phyloP scores from a whole-genome alignment of 2,888 invertebrate species.

The Epirrhoe tristata region DNA sequence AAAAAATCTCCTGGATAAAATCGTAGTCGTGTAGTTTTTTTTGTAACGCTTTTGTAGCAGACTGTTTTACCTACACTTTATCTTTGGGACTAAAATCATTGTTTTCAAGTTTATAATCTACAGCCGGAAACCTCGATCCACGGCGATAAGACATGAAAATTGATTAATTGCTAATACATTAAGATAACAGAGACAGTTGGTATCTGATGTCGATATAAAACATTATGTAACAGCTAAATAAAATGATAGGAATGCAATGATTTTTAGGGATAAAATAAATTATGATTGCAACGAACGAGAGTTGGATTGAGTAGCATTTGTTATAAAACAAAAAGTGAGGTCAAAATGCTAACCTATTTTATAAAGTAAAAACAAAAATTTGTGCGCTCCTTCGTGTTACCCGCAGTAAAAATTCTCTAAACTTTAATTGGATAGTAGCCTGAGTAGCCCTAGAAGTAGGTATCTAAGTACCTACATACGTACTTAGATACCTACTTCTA shows the following conservation, averaged over 20 bases:
- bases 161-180: slow-evolving; percentile 63
- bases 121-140: slow-evolving; percentile 37
- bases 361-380: too few relatives aligned
- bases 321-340: too few relatives aligned
- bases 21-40: neutral
- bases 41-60: neutral
- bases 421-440: too few relatives aligned
- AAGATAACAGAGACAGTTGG: slow-evolving; percentile 55
- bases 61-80: neutral
- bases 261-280: slow-evolving; percentile 37
- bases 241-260: slow-evolving; percentile 52
- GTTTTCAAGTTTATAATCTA: slow-evolving; percentile 3
- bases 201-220: slow-evolving; percentile 52
- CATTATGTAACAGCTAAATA: slow-evolving; percentile 44
- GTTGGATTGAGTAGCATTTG: too few relatives aligned
- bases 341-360: too few relatives aligned
- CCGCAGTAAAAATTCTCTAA: too few relatives aligned
- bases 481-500: too few relatives aligned
- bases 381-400: too few relatives aligned
- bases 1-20: too few relatives aligned
- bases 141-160: slow-evolving; percentile 44
- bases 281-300: too few relatives aligned
- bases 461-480: too few relatives aligned
- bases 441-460: too few relatives aligned
- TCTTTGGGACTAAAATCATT: neutral